phyloP scores from a whole-genome alignment of 1,140 invertebrate species.

The Calliopsis andreniformis region DNA sequence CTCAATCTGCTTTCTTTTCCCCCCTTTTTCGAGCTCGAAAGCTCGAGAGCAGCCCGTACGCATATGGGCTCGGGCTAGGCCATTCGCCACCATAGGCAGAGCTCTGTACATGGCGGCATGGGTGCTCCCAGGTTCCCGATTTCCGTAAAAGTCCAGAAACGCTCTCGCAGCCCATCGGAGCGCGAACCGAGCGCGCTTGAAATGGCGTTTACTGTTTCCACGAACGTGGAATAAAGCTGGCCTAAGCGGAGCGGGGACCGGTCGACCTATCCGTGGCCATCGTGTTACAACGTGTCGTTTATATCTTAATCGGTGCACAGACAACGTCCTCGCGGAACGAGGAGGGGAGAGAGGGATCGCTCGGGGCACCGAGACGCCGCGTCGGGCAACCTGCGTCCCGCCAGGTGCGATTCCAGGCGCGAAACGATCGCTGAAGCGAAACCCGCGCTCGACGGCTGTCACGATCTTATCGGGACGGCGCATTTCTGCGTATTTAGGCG shows the following conservation, averaged over 20 bases:
- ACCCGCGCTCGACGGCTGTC: slow-evolving; percentile 30
- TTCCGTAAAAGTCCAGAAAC: slow-evolving; percentile 59
- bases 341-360: not conserved
- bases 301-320: slow-evolving; percentile 47
- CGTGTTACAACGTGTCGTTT: slow-evolving; percentile 38
- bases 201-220: slow-evolving; percentile 58
- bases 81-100: slow-evolving; percentile 49
- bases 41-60: slow-evolving; percentile 25
- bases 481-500: slow-evolving; percentile 43
- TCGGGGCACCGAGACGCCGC: slow-evolving; percentile 5
- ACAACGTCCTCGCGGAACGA: not conserved
- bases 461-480: slow-evolving; percentile 48
- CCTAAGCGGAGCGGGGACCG: slow-evolving; percentile 3
- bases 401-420: slow-evolving; percentile 59
- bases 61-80: slow-evolving; percentile 43
- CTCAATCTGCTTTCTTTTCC: slow-evolving; percentile 23
- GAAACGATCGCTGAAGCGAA: slow-evolving; percentile 50
- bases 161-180: slow-evolving; percentile 48
- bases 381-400: slow-evolving; percentile 42
- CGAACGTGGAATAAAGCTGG: slow-evolving; percentile 46
- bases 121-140: slow-evolving; percentile 56
- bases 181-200: slow-evolving; percentile 45
- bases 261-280: slow-evolving; percentile 31
- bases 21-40: not conserved
- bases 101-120: slow-evolving; percentile 44